Base-by-base conservation (phyloP, 2,113 vertebrate species). In the Pluvialis apricaria region DNA sequence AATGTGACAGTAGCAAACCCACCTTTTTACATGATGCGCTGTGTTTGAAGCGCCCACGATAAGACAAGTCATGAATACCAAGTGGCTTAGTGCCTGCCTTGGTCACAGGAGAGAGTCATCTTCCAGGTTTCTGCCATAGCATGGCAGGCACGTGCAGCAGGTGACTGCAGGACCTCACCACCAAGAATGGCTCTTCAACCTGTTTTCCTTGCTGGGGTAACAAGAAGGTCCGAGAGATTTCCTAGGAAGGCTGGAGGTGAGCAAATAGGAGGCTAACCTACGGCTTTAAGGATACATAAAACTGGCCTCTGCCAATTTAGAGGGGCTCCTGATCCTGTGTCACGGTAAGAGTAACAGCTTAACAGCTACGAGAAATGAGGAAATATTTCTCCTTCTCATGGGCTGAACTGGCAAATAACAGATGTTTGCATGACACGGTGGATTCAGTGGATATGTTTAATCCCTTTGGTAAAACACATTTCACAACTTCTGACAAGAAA, bases 401-500 rank as follows among this genome's bases (percentile, higher is more conserved):
- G 57, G 20, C 0, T 91, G 78, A 82, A 40, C 32, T 76, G 44
- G 47, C 42, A 76, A 84, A 85, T 78, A 89, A 78, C 57, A 36
- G 64, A 78, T 61, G 61, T 78, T 80, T 62, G 4, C 73, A 55
- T 51, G 70, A 77, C 70, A 69, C 34, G 66, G 65, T 88, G 47
- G 40, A 91, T 77, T 92, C 82, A 80, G n/a, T 51, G 24, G 21
- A 14, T 61, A 49, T 26, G 24, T 36, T 88, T 82, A 95, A 96
- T 91, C 66, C 54, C 54, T 85, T 80, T 79, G 47, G 91, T 93
- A 85, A 94, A 96, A 82, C 87, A 90, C 62, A 80, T 90, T 93
- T 95, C 79, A 93, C 44, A 72, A 28, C 44, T 89, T 84, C 73
- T 91, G 84, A 89, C 89, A 95, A 64, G 93, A 86, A 92, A 45